Evolutionary conservation across 2,113 vertebrate genomes (phyloP).

Genomic region (Physeter macrocephalus): DNA sequence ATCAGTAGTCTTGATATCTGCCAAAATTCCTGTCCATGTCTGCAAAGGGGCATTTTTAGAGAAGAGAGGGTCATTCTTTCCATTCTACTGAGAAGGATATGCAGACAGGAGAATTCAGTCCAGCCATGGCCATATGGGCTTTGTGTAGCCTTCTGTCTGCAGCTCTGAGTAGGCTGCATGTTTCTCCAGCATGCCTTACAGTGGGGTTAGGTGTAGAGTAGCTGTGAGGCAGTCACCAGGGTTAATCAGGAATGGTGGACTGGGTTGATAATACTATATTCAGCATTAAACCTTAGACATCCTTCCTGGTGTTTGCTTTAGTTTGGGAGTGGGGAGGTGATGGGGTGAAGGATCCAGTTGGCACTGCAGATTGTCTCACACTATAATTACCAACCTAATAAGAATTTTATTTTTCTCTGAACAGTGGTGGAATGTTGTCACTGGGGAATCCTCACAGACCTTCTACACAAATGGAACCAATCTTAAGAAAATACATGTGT

Average conservation of each 20-base stretch:
- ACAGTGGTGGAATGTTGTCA: slow-evolving; percentile 95
- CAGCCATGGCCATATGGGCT: neutral
- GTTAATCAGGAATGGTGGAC: neutral
- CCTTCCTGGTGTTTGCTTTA: neutral
- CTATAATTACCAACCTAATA: neutral
- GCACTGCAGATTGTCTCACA: neutral
- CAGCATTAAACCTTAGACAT: neutral
- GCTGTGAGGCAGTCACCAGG: neutral
- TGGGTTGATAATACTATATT: neutral
- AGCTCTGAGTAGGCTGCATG: neutral
- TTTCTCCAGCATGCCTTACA: neutral
- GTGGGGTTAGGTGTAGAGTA: neutral
- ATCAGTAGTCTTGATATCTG: neutral
- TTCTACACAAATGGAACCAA: slow-evolving; percentile 93
- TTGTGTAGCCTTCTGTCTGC: neutral
- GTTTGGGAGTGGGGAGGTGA: neutral
- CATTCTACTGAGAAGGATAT: neutral
- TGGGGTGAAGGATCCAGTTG: neutral
- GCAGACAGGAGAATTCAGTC: neutral
- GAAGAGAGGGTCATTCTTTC: neutral
- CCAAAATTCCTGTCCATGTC: neutral
- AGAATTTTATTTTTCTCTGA: slow-evolving; percentile 55
- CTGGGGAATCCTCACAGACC: slow-evolving; percentile 91
- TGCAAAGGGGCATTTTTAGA: neutral
- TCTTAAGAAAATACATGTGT: slow-evolving; percentile 91